Evolutionary conservation across 1,140 invertebrate species (phyloP).

Genomic region (Neodiprion fabricii): DNA sequence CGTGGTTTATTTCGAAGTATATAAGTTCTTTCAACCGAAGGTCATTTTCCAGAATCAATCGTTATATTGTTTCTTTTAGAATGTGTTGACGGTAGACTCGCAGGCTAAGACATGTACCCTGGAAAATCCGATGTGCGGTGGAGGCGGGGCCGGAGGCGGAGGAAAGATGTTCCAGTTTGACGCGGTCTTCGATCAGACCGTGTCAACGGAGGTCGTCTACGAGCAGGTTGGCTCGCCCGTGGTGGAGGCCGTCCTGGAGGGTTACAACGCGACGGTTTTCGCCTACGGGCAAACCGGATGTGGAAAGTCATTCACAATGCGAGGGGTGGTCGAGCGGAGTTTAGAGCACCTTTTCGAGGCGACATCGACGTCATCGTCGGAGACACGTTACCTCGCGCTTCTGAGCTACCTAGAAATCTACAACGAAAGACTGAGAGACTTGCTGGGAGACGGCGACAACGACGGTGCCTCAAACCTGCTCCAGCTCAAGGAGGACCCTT

Average conservation of each 20-base stretch:
- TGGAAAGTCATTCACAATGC: slow-evolving; percentile 85
- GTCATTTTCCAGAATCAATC: too few species aligned
- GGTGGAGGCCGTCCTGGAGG: slow-evolving; percentile 80
- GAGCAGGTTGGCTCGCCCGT: slow-evolving; percentile 56
- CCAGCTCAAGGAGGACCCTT: slow-evolving; percentile 53
- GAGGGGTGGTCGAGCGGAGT: slow-evolving; percentile 81
- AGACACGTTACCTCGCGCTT: slow-evolving; percentile 85
- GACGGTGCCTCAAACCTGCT: slow-evolving; percentile 36
- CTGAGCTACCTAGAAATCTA: slow-evolving; percentile 95
- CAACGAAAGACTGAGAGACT: slow-evolving; percentile 86
- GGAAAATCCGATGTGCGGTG: slow-evolving; percentile 62
- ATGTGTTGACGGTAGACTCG: slow-evolving; percentile 76
- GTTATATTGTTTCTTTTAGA: slow-evolving; percentile 59
- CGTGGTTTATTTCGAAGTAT: too few species aligned
- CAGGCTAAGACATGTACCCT: slow-evolving; percentile 79
- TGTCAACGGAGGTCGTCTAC: slow-evolving; percentile 53
- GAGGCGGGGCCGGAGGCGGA: slow-evolving; percentile 28
- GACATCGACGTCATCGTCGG: slow-evolving; percentile 77
- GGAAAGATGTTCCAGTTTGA: slow-evolving; percentile 58
- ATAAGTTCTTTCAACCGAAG: too few species aligned
- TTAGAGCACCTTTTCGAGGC: slow-evolving; percentile 94
- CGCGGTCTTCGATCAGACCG: slow-evolving; percentile 47
- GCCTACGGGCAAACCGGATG: slow-evolving; percentile 91
- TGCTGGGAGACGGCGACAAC: slow-evolving; percentile 67
- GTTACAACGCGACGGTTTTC: slow-evolving; percentile 88